Evolutionary conservation across 2,888 invertebrate species (phyloP), one percentile per base, ranked within the genome.

Genomic region (Galerucella pusilla): DNA sequence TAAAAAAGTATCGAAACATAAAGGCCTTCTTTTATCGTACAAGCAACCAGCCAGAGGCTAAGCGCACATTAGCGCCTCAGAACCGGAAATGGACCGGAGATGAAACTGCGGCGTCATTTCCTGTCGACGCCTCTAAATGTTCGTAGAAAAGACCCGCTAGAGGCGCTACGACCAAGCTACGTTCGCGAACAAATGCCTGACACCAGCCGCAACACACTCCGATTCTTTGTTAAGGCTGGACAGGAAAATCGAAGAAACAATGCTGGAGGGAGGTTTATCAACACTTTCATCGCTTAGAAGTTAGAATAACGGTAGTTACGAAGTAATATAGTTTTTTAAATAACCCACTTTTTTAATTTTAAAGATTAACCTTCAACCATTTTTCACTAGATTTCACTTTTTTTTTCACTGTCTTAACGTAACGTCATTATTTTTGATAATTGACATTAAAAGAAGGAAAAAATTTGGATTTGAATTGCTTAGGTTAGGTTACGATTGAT

Each of bases 81-180:
- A 84, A 85, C 83, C 87, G 88, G 88, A 88, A 88, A 88, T 88
- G 85, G 86, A 87, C 88, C 88, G 88, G 88, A 88, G 88, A 88
- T 88, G 88, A 88, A 88, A 88, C 87, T 87, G 88, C 88, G 87
- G 86, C 87, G 87, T 88, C 88, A 88, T 88, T 88, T 88, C 88
- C 88, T 84, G 81, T 82, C 83, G 85, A 85, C 85, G 86, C 85
- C 84, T 73, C 68, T 68, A 70, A 71, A 61, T 57, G 67, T 68
- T 75, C 68, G 75, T 68, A 66, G 70, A 64, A 66, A 69, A 59
- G 70, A 66, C 75, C 73, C 75, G 78, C 77, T 76, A 76, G 77
- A 74, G 79, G 79, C 79, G 79, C 68, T 75, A 71, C 74, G 65
- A 63, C 66, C 79, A 74, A 72, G 75, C 73, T 76, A 74, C 64